Evolutionary conservation across 1,140 invertebrate species (phyloP).

Genomic region (Meloidogyne chitwoodi): DNA sequence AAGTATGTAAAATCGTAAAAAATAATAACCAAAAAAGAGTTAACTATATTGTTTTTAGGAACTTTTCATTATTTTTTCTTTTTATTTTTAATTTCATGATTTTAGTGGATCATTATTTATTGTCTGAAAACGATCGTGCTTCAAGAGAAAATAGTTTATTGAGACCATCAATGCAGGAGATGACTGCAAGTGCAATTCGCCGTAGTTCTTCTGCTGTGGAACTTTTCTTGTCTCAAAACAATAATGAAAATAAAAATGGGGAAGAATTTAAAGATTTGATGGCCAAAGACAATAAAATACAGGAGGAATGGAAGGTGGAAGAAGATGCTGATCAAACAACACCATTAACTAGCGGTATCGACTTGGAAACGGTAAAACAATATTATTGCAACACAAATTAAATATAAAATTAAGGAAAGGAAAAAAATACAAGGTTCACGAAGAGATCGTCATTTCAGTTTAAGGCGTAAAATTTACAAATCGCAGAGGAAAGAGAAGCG

Average conservation of each 20-base stretch:
- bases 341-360: neutral
- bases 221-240: neutral
- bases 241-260: neutral
- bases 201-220: conserved; percentile 11
- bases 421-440: conserved; percentile 26
- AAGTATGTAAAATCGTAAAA: neutral
- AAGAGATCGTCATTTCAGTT: conserved; percentile 42
- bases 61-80: too few species aligned
- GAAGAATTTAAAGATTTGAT: neutral
- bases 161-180: neutral
- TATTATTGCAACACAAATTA: neutral
- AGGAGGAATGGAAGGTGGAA: neutral
- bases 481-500: conserved; percentile 73
- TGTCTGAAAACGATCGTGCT: neutral
- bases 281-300: neutral
- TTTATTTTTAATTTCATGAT: too few species aligned
- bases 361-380: neutral
- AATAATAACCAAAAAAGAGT: too few species aligned
- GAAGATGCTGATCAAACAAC: neutral
- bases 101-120: conserved; percentile 21
- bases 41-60: neutral
- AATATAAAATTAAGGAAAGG: neutral
- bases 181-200: neutral
- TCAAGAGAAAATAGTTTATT: neutral
- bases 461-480: conserved; percentile 55